Evolutionary conservation across 2,888 invertebrate species (phyloP).

Genomic region (Oscheius sp.): DNA sequence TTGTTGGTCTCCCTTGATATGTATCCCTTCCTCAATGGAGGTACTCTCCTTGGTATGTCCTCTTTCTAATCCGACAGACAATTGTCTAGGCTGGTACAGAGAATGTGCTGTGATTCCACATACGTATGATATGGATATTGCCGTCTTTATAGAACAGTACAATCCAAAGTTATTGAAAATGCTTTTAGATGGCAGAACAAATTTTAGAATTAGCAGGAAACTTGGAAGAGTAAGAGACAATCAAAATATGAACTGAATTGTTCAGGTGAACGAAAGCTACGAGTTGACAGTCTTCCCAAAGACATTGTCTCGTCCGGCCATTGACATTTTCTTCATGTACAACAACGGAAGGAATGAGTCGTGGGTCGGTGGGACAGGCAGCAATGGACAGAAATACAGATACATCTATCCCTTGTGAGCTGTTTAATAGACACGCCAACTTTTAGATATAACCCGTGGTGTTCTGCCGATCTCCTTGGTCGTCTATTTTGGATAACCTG

Average conservation of each 20-base stretch:
- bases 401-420: conserved; percentile 42
- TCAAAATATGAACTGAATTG: background rate
- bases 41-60: conserved; percentile 36
- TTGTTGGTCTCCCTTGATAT: conserved; percentile 35
- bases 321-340: conserved; percentile 48
- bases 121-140: conserved; percentile 43
- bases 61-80: background rate
- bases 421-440: background rate
- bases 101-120: conserved; percentile 46
- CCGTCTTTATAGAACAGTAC: conserved; percentile 38
- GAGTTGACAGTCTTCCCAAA: conserved; percentile 39
- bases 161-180: conserved; percentile 32
- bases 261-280: conserved; percentile 44
- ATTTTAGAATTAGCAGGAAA: conserved; percentile 35
- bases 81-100: conserved; percentile 38
- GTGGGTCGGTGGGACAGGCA: conserved; percentile 37
- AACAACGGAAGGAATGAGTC: conserved; percentile 30
- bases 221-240: conserved; percentile 34
- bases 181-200: background rate
- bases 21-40: conserved; percentile 41
- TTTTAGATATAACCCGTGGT: conserved; percentile 43
- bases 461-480: conserved; percentile 46
- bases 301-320: background rate
- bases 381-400: conserved; percentile 40
- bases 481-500: conserved; percentile 52